Percentiles rank a stretch among this genome's conserved stretches.
These are phyloP conservation scores for Chironex yamaguchii DNA, from an alignment of 30 jellyfish, hydroid and myxozoan genomes.

Conservation along the genomic window DNA sequence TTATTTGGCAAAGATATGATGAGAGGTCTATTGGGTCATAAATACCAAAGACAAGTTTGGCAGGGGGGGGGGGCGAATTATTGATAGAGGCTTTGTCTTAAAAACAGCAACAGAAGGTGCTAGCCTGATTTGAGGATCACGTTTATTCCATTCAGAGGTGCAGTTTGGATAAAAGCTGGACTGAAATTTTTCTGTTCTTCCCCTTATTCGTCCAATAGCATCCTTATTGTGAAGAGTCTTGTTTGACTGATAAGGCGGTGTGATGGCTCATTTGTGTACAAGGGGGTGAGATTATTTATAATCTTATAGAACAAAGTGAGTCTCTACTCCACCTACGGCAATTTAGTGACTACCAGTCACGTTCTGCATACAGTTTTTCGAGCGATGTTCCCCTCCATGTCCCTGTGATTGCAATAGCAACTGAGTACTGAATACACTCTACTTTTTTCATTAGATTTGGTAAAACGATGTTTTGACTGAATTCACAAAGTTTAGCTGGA, in stretches of 20 bases:
- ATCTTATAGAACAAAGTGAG: too few relatives aligned
- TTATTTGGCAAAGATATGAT: neutral
- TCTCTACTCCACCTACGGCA: too few relatives aligned
- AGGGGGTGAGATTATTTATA: neutral
- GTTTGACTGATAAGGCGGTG: neutral
- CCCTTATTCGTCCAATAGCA: conserved; percentile 22
- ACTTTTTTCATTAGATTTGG: too few relatives aligned
- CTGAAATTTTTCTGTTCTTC: conserved; percentile 19
- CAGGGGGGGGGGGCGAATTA: conserved; percentile 10
- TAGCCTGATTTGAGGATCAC: conserved; percentile 26
- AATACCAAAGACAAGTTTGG: neutral
- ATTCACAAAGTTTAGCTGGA: conserved; percentile 42
- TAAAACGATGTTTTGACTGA: conserved; percentile 35
- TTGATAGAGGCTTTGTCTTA: neutral
- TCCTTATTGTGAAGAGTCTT: neutral
- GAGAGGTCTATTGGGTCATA: conserved; percentile 8
- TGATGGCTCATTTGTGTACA: neutral
- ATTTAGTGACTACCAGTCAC: too few relatives aligned
- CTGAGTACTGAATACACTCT: too few relatives aligned
- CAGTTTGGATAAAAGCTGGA: conserved; percentile 40
- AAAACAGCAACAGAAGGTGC: conserved; percentile 41
- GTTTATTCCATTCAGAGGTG: neutral
- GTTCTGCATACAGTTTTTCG: too few relatives aligned
- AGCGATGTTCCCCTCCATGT: too few relatives aligned
- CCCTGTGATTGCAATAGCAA: too few relatives aligned